Evolutionary conservation across 2,888 invertebrate species (phyloP), one percentile per base, ranked within the genome.

Genomic region (Microdon myrmicae): DNA sequence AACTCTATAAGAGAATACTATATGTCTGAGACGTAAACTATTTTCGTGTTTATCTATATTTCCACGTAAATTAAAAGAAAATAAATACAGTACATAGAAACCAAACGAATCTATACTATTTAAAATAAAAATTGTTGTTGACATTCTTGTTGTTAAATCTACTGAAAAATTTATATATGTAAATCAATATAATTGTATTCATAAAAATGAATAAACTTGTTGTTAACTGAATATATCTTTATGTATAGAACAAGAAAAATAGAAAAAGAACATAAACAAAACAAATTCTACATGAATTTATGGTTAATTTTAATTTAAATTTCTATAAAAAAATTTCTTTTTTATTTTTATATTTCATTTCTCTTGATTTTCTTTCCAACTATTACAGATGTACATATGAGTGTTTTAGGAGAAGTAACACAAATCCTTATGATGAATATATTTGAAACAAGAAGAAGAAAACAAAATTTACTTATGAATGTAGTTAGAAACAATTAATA

Each of bases 111-210:
- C n/a, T n/a, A n/a, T n/a, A n/a, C n/a, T n/a, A n/a, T n/a, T n/a
- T n/a, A 28, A 26, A 12, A 37, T 9, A 39, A 56, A 60, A 56
- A 34, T 56, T 38, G 51, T 64, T 56, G 47, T 64, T 58, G 34
- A 64, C 58, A 58, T 64, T 64, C 47, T 64, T 64, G 64, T 64
- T 64, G 51, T 64, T 64, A 51, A 47, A 51, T 43, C 58, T 64
- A 64, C 58, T 58, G 47, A 51, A 43, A n/a, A 43, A 41, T 64
- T 64, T 64, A 43, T 64, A 56, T 64, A 58, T 64, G 51, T 64
- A 47, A 56, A 58, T 26, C 12, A 32, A 32, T 9, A 41, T 7
- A 25, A 16, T 39, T 53, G 16, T 22, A 3, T 17, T 34, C 19
- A 10, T 2, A 28, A 26, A 45, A 39, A 32, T 12, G 38, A 37